Conservation (phyloP, 23 tunicate species). For the Styela plicata region DNA sequence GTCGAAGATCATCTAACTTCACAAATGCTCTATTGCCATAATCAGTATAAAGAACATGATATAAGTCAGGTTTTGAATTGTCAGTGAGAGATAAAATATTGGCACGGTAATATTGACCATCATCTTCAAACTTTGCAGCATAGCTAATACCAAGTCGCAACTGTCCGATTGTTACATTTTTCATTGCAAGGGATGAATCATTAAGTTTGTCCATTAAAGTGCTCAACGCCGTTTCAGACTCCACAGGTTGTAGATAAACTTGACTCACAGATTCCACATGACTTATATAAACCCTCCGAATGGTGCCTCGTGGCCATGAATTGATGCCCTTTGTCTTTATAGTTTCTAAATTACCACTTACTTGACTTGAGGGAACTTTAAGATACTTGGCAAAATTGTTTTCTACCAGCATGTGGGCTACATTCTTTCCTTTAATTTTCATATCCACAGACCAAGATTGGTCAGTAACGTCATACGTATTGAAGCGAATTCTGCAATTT, state of each 20-base stretch:
- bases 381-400: constrained; percentile 10
- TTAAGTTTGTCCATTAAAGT: constrained; percentile 35
- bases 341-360: not conserved
- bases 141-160: constrained; percentile 12
- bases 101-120: constrained; percentile 59
- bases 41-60: constrained; percentile 49
- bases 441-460: constrained; percentile 42
- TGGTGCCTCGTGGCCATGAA: not conserved
- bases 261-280: constrained; percentile 47
- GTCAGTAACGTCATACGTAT: constrained; percentile 2
- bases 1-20: not conserved
- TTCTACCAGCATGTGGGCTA: constrained; percentile 30
- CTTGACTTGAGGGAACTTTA: not conserved
- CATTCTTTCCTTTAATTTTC: constrained; percentile 16
- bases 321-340: not conserved
- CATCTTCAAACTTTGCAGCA: constrained; percentile 31
- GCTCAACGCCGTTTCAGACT: constrained; percentile 20
- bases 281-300: constrained; percentile 50
- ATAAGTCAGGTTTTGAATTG: not conserved
- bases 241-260: constrained; percentile 40
- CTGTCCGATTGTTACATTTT: not conserved
- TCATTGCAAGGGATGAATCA: not conserved
- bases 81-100: not conserved
- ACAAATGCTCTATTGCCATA: constrained; percentile 56
- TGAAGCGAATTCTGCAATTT: constrained; percentile 13